Evolutionary conservation across 2,888 invertebrate species (phyloP).

Genomic region (Trichopria drosophilae): DNA sequence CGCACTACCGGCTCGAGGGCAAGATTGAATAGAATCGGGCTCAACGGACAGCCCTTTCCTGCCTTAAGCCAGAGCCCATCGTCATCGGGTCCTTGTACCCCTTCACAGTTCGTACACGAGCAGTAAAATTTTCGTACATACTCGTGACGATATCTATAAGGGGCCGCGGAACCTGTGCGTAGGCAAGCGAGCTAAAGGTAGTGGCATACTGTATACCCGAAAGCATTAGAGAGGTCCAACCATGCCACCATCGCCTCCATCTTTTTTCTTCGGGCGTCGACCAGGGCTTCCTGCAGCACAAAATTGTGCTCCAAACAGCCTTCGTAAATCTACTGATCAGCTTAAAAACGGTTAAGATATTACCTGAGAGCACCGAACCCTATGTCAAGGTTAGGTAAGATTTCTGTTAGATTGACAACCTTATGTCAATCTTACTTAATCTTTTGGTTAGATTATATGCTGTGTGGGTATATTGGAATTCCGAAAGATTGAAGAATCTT

Average conservation of each 20-base stretch:
- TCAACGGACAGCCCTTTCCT: slow-evolving; percentile 51
- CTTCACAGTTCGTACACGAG: slow-evolving; percentile 27
- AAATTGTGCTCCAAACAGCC: slow-evolving; percentile 51
- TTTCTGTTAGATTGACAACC: too few species aligned
- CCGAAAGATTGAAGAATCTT: too few species aligned
- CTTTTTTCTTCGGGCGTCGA: slow-evolving; percentile 30
- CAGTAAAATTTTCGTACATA: slow-evolving; percentile 32
- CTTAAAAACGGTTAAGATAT: too few species aligned
- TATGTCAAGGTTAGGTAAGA: too few species aligned
- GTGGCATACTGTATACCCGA: slow-evolving; percentile 49
- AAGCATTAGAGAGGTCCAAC: slow-evolving; percentile 53
- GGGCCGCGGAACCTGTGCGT: slow-evolving; percentile 12
- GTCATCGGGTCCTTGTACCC: slow-evolving; percentile 34
- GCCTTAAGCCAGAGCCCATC: slow-evolving; percentile 43
- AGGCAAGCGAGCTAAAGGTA: slow-evolving; percentile 33
- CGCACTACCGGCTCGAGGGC: slow-evolving; percentile 41
- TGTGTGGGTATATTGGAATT: too few species aligned
- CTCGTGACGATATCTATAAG: slow-evolving; percentile 20
- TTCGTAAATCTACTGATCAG: too few species aligned
- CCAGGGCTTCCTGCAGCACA: slow-evolving; percentile 41
- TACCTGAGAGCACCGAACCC: too few species aligned
- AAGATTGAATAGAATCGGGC: slow-evolving; percentile 50
- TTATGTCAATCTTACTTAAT: too few species aligned
- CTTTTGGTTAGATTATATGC: too few species aligned
- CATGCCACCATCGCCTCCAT: slow-evolving; percentile 43